These are phyloP conservation scores for Diaperis boleti DNA, from an alignment of 2,888 invertebrate genomes.

Conservation along the genomic window DNA sequence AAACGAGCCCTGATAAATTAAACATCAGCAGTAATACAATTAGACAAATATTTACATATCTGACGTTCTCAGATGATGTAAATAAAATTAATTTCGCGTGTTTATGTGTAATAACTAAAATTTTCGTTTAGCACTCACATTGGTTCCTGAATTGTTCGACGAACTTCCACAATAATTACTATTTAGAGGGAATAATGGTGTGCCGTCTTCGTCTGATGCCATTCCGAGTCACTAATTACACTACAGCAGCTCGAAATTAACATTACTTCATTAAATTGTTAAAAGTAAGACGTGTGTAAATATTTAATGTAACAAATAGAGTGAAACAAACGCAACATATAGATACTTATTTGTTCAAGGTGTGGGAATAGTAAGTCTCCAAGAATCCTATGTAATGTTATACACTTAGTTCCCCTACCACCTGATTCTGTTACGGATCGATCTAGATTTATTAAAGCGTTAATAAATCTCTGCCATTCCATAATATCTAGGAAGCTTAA, in stretches of 20 bases:
- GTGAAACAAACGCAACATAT: too few relatives aligned
- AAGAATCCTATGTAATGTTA: constrained; percentile 28
- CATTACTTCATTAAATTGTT: constrained; percentile 4
- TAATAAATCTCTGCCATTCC: constrained; percentile 27
- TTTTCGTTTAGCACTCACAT: constrained; percentile 27
- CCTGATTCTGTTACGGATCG: constrained; percentile 25
- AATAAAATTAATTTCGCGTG: constrained; percentile 31
- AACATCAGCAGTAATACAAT: constrained; percentile 26
- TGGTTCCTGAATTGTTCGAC: constrained; percentile 12
- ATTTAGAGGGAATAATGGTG: constrained; percentile 17
- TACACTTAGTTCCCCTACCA: constrained; percentile 25
- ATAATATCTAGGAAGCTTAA: constrained; percentile 8
- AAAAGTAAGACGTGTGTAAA: constrained; percentile 21
- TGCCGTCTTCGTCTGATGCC: constrained; percentile 29
- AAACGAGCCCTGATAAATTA: constrained; percentile 23
- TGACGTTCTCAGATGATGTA: constrained; percentile 14
- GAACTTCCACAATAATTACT: constrained; percentile 15
- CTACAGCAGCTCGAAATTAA: constrained; percentile 14
- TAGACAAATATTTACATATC: constrained; percentile 34
- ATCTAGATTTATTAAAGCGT: constrained; percentile 37
- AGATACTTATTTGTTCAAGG: constrained; percentile 22
- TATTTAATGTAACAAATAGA: constrained; percentile 21
- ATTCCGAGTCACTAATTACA: constrained; percentile 27
- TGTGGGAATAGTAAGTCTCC: constrained; percentile 14
- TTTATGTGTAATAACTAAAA: constrained; percentile 9